phyloP scores from a whole-genome alignment of 1,140 invertebrate genomes.

The Radopholus similis region DNA sequence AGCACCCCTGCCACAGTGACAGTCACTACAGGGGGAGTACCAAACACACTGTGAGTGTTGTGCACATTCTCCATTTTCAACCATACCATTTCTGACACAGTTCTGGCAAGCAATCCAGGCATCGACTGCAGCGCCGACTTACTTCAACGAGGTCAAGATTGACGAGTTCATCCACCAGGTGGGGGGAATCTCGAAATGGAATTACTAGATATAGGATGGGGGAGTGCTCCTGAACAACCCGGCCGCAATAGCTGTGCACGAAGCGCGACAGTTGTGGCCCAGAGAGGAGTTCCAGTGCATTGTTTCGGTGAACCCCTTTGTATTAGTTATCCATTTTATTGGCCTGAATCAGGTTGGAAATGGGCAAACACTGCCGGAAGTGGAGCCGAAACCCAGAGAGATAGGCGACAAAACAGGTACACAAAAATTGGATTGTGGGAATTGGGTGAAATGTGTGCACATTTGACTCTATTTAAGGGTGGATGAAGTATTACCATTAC shows the following conservation, averaged over 20 bases:
- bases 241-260: slow-evolving; percentile 80
- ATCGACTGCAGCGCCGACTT: slow-evolving; percentile 84
- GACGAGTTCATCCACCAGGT: slow-evolving; percentile 15
- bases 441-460: too few species aligned
- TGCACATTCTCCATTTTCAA: background rate
- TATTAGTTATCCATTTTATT: background rate
- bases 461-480: slow-evolving; percentile 15
- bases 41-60: slow-evolving; percentile 16
- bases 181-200: background rate
- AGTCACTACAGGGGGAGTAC: slow-evolving; percentile 75
- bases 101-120: slow-evolving; percentile 85
- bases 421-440: too few species aligned
- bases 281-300: slow-evolving; percentile 75
- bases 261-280: slow-evolving; percentile 79
- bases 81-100: background rate
- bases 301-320: slow-evolving; percentile 68
- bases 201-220: slow-evolving; percentile 68
- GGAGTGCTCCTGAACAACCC: slow-evolving; percentile 86
- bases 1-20: slow-evolving; percentile 71
- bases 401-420: background rate
- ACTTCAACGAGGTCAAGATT: slow-evolving; percentile 75
- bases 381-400: slow-evolving; percentile 38
- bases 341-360: slow-evolving; percentile 67
- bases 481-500: slow-evolving; percentile 27
- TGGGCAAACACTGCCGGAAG: slow-evolving; percentile 61